Evolutionary conservation across 1,140 invertebrate genomes (phyloP).

Genomic region (Liolophura sinensis): DNA sequence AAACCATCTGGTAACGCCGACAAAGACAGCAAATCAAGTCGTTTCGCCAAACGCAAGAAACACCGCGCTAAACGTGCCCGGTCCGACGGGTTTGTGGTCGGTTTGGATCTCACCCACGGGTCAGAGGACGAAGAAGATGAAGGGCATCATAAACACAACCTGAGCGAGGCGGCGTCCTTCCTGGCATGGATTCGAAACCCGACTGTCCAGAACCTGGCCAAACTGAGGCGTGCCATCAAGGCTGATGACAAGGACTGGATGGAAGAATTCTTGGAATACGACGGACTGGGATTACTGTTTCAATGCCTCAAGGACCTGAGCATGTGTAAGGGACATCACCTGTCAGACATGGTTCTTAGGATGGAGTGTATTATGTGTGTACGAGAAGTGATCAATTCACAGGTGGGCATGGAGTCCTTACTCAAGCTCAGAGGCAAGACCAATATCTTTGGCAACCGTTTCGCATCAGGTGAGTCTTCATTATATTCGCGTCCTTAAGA

Average conservation of each 20-base stretch:
- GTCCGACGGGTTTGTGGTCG: slow-evolving; percentile 49
- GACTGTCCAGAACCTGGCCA: slow-evolving; percentile 42
- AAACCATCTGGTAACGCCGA: slow-evolving; percentile 16
- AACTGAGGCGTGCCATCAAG: slow-evolving; percentile 45
- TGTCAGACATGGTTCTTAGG: slow-evolving; percentile 60
- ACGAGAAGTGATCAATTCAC: slow-evolving; percentile 62
- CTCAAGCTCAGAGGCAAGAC: slow-evolving; percentile 56
- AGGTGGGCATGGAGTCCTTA: slow-evolving; percentile 62
- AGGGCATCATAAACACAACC: not conserved
- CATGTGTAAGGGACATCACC: slow-evolving; percentile 39
- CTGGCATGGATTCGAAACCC: slow-evolving; percentile 47
- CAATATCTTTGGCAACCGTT: slow-evolving; percentile 77
- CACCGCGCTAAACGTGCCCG: slow-evolving; percentile 38
- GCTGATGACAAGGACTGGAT: slow-evolving; percentile 60
- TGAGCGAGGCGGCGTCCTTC: slow-evolving; percentile 40
- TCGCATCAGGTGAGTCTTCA: slow-evolving; percentile 72
- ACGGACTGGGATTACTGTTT: slow-evolving; percentile 59
- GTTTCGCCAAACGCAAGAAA: slow-evolving; percentile 33
- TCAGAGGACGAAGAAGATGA: slow-evolving; percentile 32
- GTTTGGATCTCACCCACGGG: slow-evolving; percentile 26
- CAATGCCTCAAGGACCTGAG: slow-evolving; percentile 59
- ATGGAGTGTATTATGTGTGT: slow-evolving; percentile 62
- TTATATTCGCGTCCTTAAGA: slow-evolving; percentile 6
- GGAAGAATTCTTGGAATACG: slow-evolving; percentile 61
- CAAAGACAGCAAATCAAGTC: slow-evolving; percentile 17